Base-by-base conservation (phyloP, 2,113 vertebrate species). In the Anser cygnoides region DNA sequence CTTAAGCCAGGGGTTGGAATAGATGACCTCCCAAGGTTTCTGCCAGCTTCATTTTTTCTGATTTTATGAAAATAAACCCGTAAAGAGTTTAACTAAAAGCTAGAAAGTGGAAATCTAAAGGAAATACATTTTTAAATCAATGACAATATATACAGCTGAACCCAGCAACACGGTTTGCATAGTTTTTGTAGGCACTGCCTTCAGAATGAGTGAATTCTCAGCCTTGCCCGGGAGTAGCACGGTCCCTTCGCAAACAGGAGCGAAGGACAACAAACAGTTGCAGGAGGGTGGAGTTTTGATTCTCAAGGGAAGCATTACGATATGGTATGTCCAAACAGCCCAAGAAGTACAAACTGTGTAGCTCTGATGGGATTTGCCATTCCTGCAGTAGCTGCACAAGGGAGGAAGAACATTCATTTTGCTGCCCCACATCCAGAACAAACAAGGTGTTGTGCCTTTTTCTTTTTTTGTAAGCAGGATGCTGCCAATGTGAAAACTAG, bases 391-490 rank as follows among this genome's bases (percentile, higher is more conserved):
- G 72, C 85, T 76, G 68, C 54, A 73, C 26, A 6, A n/a, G n/a
- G 71, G 84, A 95, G 50, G 54, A 84, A 80, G 62, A 81, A 43
- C 57, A 57, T 55, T 94, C 54, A 57, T 79, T 79, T 75, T 70
- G 28, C 70, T 89, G 37, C 59, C 88, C n/a, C 55, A 66, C 37
- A 58, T 66, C 63, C 82, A 94, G 90, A 80, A 92, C 75, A 96
- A 95, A 89, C 39, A 87, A 68, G 49, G 77, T 43, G 13, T 37
- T 57, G 39, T 21, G 20, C 5, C 19, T 26, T 50, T 55, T 35
- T 77, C n/a, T 46, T 35, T 62, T 49, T 72, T 58, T 62, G 65
- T 84, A 96, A 96, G 94, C 92, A 95, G 95, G 88, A 95, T 85
- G 94, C 58, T 95, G 80, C 83, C 89, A 84, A 4, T 49, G 81